phyloP scores from a whole-genome alignment of 2,113 vertebrate genomes.

The Thryonomys swinderianus region DNA sequence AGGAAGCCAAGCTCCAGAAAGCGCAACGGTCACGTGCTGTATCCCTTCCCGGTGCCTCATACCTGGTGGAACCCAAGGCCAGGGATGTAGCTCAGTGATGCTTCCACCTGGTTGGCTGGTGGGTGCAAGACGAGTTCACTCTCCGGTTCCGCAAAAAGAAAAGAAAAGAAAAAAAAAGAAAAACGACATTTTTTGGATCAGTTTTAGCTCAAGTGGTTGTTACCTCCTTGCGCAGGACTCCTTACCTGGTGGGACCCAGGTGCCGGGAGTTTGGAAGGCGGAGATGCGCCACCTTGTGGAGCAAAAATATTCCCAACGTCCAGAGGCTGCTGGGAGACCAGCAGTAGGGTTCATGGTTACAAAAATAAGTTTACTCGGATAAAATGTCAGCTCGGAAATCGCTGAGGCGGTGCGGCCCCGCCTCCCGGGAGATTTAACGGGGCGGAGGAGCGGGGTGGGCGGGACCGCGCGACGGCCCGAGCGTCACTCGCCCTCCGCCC shows the following conservation, averaged over 20 bases:
- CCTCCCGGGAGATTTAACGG: not conserved
- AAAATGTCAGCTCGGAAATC: not conserved
- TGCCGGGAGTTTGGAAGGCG: not conserved
- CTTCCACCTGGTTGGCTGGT: too few relatives aligned
- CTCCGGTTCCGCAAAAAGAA: too few relatives aligned
- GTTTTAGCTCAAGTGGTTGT: too few relatives aligned
- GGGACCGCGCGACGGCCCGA: fast-evolving
- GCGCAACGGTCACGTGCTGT: not conserved
- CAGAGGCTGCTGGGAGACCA: not conserved
- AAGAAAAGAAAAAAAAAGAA: too few relatives aligned
- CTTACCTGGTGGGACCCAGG: not conserved
- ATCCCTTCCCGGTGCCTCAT: not conserved
- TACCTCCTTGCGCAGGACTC: too few relatives aligned
- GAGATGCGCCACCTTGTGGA: not conserved
- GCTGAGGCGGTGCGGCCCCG: not conserved
- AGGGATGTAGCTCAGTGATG: too few relatives aligned
- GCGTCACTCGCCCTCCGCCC: not conserved
- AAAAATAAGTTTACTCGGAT: not conserved
- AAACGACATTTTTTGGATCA: too few relatives aligned
- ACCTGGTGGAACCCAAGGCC: too few relatives aligned
- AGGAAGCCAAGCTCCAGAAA: not conserved
- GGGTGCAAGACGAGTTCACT: too few relatives aligned
- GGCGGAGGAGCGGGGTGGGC: not conserved
- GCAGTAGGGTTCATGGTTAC: fast-evolving
- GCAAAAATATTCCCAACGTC: not conserved